Base-by-base conservation (phyloP, 2,113 vertebrate genomes). In the Phocoena sinus region DNA sequence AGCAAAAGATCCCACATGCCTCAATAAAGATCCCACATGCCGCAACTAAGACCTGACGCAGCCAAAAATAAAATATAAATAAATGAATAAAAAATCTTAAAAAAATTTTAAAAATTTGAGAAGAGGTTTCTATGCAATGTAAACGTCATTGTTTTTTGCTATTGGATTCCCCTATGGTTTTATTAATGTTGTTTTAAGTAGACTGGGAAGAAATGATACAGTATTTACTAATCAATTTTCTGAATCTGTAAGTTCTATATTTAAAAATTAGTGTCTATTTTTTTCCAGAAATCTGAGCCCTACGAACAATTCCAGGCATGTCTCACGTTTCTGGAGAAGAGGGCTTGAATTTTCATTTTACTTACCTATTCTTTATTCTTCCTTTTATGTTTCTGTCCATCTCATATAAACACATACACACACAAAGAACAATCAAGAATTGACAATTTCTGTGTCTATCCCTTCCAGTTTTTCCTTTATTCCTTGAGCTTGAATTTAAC, bases 21-120 rank as follows among this genome's bases (percentile, higher is more conserved):
- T 17, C 53, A 53, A 6, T 53, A 53, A 53, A 53, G 53, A 53
- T 53, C 53, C 15, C 53, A 17, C 4, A 5, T 53, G 53, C 53
- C 1, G 0, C 53, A 18, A 17, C 5, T 53, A 53, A 53, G 53
- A 53, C 5, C 53, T 53, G 53, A 53, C 0, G 0, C 15, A 53
- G 15, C 15, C 53, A 53, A 53, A 53, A 53, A 17, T 53, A 18
- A 53, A 53, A 53, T 53, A 18, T 17, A 53, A 53, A 50, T 50
- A 50, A 50, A 50, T 14, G 17, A 53, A 53, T 53, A 53, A 53
- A 18, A 53, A 53, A 53, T 53, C 53, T 17, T 53, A 53, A 53
- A 53, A 53, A 53, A 6, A 14, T 1, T 4, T 14, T 5, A 53
- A 53, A 3, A 53, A 53, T 56, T 73, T 87, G 6, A 91, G 25